A percentile compares a stretch with the other conserved stretches of the same genome.
Conservation (phyloP, 2,113 vertebrate species). For the Elephas maximus region DNA sequence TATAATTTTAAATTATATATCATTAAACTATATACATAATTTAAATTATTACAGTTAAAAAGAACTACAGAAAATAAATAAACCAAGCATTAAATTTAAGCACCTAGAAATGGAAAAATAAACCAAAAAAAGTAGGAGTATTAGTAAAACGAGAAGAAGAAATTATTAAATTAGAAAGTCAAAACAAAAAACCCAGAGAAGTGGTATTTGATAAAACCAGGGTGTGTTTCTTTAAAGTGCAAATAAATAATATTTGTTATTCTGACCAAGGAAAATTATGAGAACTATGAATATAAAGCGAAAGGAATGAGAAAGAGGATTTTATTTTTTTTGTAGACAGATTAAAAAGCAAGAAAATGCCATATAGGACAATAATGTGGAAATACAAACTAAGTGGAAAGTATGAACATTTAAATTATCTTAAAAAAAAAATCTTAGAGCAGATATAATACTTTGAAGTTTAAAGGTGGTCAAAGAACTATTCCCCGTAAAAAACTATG, state of each 20-base stretch:
- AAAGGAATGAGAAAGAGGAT: neutral
- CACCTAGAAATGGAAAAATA: neutral
- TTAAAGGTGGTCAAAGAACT: constrained; percentile 6
- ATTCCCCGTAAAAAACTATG: neutral
- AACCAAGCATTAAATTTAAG: neutral
- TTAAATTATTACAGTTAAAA: neutral
- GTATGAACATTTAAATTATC: neutral
- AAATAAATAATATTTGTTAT: constrained; percentile 23
- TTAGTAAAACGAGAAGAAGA: neutral
- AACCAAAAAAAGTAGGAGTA: neutral
- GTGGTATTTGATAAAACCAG: neutral
- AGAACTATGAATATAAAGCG: neutral
- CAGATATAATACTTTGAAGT: neutral
- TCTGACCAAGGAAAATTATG: constrained; percentile 22
- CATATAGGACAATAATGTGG: neutral
- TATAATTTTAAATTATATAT: too few species aligned
- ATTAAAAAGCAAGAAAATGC: constrained; percentile 26
- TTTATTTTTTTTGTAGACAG: neutral
- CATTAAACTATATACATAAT: too few species aligned
- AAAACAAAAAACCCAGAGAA: neutral
- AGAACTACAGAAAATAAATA: neutral
- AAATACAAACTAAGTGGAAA: constrained; percentile 26
- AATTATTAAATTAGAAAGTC: constrained; percentile 40
- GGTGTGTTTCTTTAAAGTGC: constrained; percentile 14
- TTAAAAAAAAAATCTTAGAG: neutral